Percentiles rank a stretch among this genome's conserved stretches.
Evolutionary conservation across 2,888 invertebrate genomes (phyloP).

Genomic region (Watsonalla binaria): DNA sequence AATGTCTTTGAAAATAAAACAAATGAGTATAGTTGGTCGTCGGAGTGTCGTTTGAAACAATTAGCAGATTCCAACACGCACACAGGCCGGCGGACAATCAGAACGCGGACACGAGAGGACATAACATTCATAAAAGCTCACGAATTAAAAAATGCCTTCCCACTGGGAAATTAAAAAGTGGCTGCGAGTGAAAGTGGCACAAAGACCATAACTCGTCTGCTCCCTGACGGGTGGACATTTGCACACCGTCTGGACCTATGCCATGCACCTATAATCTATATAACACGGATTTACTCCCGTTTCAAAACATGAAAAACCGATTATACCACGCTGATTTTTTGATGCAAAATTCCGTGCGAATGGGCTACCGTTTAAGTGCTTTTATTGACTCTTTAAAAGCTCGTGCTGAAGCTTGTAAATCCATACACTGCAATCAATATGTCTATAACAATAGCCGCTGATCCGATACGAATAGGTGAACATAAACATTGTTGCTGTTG

Average conservation of each 20-base stretch:
- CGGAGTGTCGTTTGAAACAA: constrained; percentile 33
- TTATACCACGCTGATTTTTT: constrained; percentile 58
- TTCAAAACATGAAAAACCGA: constrained; percentile 68
- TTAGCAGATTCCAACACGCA: constrained; percentile 43
- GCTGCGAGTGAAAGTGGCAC: constrained; percentile 64
- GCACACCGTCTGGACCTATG: constrained; percentile 40
- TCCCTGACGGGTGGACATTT: constrained; percentile 51
- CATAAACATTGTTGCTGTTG: background rate
- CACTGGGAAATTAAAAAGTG: constrained; percentile 68
- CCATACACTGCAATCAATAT: constrained; percentile 28
- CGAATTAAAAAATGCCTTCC: constrained; percentile 69
- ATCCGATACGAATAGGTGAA: background rate
- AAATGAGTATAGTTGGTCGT: constrained; percentile 22
- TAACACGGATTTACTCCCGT: constrained; percentile 47
- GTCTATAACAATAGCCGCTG: constrained; percentile 21
- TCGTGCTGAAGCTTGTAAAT: constrained; percentile 46
- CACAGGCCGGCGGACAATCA: constrained; percentile 44
- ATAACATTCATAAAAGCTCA: constrained; percentile 66
- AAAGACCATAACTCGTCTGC: constrained; percentile 72
- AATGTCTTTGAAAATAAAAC: constrained; percentile 22
- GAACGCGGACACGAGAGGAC: constrained; percentile 43
- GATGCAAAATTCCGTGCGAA: constrained; percentile 48
- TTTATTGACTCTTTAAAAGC: constrained; percentile 62
- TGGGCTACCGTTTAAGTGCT: constrained; percentile 47
- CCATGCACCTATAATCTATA: constrained; percentile 37